Base-by-base conservation (phyloP, 2,888 invertebrate species). In the Sepioteuthis lessoniana region DNA sequence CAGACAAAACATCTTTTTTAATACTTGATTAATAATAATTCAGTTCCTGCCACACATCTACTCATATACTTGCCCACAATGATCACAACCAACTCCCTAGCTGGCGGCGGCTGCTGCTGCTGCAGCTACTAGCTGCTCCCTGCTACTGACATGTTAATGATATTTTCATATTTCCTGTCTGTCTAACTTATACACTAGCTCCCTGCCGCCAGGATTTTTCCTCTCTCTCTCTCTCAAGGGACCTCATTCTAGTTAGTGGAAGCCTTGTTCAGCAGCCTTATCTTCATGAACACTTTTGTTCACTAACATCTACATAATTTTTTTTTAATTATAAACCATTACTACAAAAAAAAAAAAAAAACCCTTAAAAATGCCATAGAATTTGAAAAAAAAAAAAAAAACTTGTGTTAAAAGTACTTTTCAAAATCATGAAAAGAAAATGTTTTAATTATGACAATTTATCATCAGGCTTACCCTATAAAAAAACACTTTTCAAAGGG, bases 151-250 rank as follows among this genome's bases (percentile, higher is more conserved):
- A n/a, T 76, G 76, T n/a, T 76, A 76, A 76, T 76, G 76, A 76
- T 76, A 76, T n/a, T 76, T 76, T 76, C 76, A 76, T 76, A 76
- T 76, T 76, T 76, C 76, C 76, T 76, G 76, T 76, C 76, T n/a
- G 76, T 16, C 76, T 76, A 76, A 76, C 76, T 76, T 76, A 76
- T 16, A 76, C 76, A 35, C n/a, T n/a, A n/a, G n/a, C 76, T n/a
- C n/a, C 76, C 76, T 35, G 55, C 55, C 55, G 25, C 55, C 55
- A 55, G 55, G 55, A 55, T 55, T 55, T 55, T 55, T 55, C 21
- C 25, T 55, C 25, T 55, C 25, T 55, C 55, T 55, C 25, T 55
- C 55, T 55, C 25, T 25, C n/a, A 76, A 76, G 76, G 76, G 76
- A 76, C n/a, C n/a, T n/a, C n/a, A 4, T 76, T 76, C 35, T 76